Conservation (phyloP, 2,888 invertebrate genomes). For the Drosophila bunnanda region DNA sequence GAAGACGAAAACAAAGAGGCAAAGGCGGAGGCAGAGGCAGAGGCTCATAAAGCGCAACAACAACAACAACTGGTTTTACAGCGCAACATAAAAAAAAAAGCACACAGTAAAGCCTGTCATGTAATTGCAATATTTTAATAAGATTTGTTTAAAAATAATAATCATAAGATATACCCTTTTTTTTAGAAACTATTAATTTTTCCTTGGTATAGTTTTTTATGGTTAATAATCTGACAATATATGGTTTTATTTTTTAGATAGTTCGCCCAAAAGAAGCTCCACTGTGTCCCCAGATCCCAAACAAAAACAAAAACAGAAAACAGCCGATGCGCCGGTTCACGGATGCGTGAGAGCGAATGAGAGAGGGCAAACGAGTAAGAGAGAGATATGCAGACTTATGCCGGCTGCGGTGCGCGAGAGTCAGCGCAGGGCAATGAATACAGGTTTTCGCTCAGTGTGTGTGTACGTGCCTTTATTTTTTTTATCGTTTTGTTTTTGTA, state of each 20-base stretch:
- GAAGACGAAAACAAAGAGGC: slow-evolving; percentile 42
- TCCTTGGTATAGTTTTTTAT: neutral
- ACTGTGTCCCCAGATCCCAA: slow-evolving; percentile 53
- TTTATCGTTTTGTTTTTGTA: slow-evolving; percentile 49
- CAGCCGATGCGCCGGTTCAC: slow-evolving; percentile 76
- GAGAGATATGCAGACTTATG: slow-evolving; percentile 15
- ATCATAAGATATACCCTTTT: neutral
- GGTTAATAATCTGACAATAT: neutral
- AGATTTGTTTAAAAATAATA: neutral
- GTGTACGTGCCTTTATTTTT: slow-evolving; percentile 35
- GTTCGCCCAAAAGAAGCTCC: neutral
- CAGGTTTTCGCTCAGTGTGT: slow-evolving; percentile 59
- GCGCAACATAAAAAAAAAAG: slow-evolving; percentile 39
- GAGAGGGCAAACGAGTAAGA: slow-evolving; percentile 4
- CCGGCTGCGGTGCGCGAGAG: slow-evolving; percentile 37
- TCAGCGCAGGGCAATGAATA: slow-evolving; percentile 57
- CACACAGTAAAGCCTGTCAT: slow-evolving; percentile 9
- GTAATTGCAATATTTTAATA: neutral
- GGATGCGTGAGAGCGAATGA: slow-evolving; percentile 33
- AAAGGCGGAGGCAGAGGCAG: slow-evolving; percentile 27
- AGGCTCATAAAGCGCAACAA: slow-evolving; percentile 23
- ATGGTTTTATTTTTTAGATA: too few relatives aligned
- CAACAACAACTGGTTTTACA: slow-evolving; percentile 52
- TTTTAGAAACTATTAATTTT: too few relatives aligned
- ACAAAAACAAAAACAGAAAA: slow-evolving; percentile 78